Base-by-base conservation (phyloP, 2,797 vertebrate species). In the Malacoctenus gilli region DNA sequence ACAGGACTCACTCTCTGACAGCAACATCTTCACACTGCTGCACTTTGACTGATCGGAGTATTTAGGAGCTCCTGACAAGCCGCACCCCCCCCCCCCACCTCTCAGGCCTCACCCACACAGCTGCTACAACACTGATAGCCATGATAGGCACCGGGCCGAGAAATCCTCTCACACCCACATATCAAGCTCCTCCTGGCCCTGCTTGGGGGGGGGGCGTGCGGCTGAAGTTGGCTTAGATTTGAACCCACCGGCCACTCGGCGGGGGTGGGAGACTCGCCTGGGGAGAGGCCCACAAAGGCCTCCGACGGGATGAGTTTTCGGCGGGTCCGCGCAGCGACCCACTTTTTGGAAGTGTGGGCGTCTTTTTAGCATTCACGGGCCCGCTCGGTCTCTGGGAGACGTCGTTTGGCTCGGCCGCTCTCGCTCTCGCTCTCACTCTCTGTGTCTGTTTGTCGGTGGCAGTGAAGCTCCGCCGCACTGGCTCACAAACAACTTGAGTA, bases 401-500 rank as follows among this genome's bases (percentile, higher is more conserved):
- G n/a, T 50, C 15, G 1, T 58, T 57, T 59, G 50, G 46, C 49
- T 41, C 5, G 2, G 36, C 18, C 6, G 5, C 9, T 25, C 9
- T 28, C 4, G 6, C 9, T 2, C 1, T 28, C 14, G 6, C 4
- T 58, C 31, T 20, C 47, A 4, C 21, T 57, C 12, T 74, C 11
- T 48, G 23, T 56, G 61, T 42, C 31, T 23, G n/a, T n/a, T n/a
- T n/a, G n/a, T n/a, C 40, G 18, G 32, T 64, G 65, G 34, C 15
- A 10, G 59, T 66, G 52, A 58, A 36, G 36, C 62, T 71, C 57
- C 4, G 68, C 47, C 32, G 8, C 41, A 22, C 47, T 39, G 48
- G 72, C 59, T 60, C 74, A 72, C 76, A 75, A 85, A 87, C 71
- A 62, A 60, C 75, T 23, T 50, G 14, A 63, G 38, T 64, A 54